Percentiles rank a stretch among this genome's conserved stretches.
phyloP scores from a whole-genome alignment of 2,113 vertebrate species.

The Megaleporinus macrocephalus region DNA sequence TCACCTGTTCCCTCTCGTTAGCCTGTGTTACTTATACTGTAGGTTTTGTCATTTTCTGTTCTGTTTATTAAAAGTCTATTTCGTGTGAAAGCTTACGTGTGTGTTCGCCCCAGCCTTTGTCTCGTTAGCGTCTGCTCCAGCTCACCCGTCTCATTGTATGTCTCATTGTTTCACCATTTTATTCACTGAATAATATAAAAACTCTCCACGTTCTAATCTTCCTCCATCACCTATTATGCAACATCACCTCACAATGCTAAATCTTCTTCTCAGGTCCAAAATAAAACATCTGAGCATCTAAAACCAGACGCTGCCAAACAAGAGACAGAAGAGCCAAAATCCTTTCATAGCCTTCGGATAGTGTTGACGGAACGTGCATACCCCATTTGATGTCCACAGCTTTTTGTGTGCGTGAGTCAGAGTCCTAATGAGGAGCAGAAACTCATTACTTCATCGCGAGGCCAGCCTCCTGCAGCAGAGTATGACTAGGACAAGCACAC shows the following conservation, averaged over 20 bases:
- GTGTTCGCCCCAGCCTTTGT: no score
- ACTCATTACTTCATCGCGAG: constrained; percentile 7
- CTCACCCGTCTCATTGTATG: no score
- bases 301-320: neutral
- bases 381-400: neutral
- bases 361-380: neutral
- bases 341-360: neutral
- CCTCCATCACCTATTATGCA: no score
- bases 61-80: no score
- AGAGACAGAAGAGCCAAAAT: neutral
- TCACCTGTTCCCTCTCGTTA: no score
- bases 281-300: neutral
- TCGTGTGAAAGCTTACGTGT: no score
- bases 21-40: no score
- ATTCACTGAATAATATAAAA: no score
- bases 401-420: constrained; percentile 27
- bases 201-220: no score
- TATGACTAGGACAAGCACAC: constrained; percentile 21
- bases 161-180: no score
- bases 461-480: constrained; percentile 27
- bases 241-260: neutral
- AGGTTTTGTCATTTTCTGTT: no score
- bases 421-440: constrained; percentile 9
- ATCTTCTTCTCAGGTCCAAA: neutral
- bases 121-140: no score